Evolutionary conservation across 2,797 vertebrate genomes (phyloP).

Genomic region (Premnoplex brunnescens): DNA sequence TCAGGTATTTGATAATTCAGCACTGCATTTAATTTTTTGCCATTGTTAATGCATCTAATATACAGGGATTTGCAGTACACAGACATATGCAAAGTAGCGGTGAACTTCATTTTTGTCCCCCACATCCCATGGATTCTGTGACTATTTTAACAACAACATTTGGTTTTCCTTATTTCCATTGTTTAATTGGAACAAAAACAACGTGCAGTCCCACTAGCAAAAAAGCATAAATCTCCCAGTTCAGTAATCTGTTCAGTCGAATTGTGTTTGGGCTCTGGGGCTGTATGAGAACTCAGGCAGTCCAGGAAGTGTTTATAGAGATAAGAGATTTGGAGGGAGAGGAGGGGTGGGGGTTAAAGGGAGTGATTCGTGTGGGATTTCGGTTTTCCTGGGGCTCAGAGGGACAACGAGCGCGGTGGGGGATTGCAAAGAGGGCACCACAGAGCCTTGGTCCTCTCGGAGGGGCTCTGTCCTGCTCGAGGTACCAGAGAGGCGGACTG

Average conservation of each 20-base stretch:
- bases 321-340: conserved; percentile 28
- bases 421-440: background rate
- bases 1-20: background rate
- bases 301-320: conserved; percentile 56
- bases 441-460: background rate
- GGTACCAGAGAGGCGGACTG: background rate
- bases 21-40: background rate
- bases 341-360: background rate
- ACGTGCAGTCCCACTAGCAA: background rate
- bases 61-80: background rate
- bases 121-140: background rate
- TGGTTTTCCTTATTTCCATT: conserved; percentile 54
- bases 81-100: background rate
- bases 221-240: conserved; percentile 58
- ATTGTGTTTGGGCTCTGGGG: conserved; percentile 25
- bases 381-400: background rate
- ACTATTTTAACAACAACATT: conserved; percentile 14
- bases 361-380: conserved; percentile 7
- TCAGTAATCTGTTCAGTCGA: background rate
- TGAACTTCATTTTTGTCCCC: background rate
- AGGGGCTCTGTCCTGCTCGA: background rate
- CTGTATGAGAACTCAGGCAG: conserved; percentile 48
- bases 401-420: rapidly evolving
- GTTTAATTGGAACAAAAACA: conserved; percentile 66
- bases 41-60: background rate